Evolutionary conservation across 2,888 invertebrate genomes (phyloP), one percentile per base, ranked within the genome.

Genomic region (Entomobrya proxima): DNA sequence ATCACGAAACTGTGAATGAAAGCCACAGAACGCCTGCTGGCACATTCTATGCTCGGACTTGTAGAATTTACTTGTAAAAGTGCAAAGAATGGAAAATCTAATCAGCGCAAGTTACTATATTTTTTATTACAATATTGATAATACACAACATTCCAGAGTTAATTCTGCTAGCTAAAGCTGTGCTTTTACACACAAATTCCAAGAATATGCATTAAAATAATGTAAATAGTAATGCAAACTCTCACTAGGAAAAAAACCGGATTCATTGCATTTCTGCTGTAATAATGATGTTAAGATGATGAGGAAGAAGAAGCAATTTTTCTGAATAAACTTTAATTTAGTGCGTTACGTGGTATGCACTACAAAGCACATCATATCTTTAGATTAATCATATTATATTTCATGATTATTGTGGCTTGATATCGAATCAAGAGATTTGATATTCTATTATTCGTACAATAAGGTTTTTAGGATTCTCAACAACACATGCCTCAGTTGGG

Each of bases 1-100:
- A 81, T 81, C 80, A 81, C 80, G 80, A 81, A 81, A 72, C 55
- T 74, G 72, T 81, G 80, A 82, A 82, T 82, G 82, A 64, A 82
- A 82, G 82, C 80, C 80, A 81, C 72, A 72, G 80, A 81, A 72
- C 80, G 40, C 80, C 72, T 74, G 80, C 80, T 81, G 80, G 44
- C 80, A 55, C 74, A 18, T 40, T 64, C 58, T 30, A 37, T 69
- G 40, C 40, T 72, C 74, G 74, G 58, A 81, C 52, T 79, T 37
- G 79, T 69, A 69, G 61, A 77, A 77, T 61, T 77, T 61, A 61
- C 32, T 75, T 13, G 37, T 35, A 44, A 61, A 61, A 61, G 32
- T 61, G 61, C 32, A 61, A 30, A 61, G 61, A 61, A 61, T n/a
- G 61, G 61, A 18, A 32, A 32, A 35, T 35, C 61, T 61, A 61